These are phyloP conservation scores for Hesperia comma DNA, from an alignment of 2,888 invertebrate genomes.

Conservation along the genomic window DNA sequence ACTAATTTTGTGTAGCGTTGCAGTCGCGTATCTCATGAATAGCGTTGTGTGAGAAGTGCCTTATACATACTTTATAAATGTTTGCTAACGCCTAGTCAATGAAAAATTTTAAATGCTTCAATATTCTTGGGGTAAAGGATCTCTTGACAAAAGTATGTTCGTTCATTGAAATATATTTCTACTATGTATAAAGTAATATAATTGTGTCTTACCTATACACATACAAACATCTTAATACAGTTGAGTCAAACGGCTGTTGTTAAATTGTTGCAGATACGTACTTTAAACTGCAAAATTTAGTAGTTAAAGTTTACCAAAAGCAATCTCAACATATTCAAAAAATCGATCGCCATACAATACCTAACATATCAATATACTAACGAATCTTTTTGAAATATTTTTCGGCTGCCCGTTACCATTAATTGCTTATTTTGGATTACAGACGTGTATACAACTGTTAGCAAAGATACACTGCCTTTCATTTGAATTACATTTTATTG, in stretches of 20 bases:
- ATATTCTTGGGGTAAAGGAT: too few relatives aligned
- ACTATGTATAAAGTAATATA: too few relatives aligned
- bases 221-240: conserved; percentile 17
- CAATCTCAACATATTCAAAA: conserved; percentile 61
- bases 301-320: conserved; percentile 45
- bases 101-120: too few relatives aligned
- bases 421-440: not conserved
- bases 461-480: conserved; percentile 30
- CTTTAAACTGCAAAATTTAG: conserved; percentile 5
- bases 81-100: too few relatives aligned
- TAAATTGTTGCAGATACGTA: conserved; percentile 29
- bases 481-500: conserved; percentile 4
- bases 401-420: conserved; percentile 4
- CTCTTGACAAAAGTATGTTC: too few relatives aligned
- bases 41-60: too few relatives aligned
- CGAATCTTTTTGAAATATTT: conserved; percentile 41
- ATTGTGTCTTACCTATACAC: not conserved
- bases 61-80: too few relatives aligned
- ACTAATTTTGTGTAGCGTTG: too few relatives aligned
- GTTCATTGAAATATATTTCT: too few relatives aligned
- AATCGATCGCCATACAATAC: conserved; percentile 56
- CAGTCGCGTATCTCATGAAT: too few relatives aligned
- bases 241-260: conserved; percentile 32
- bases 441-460: not conserved
- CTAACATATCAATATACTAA: conserved; percentile 66